Percentiles rank a stretch among this genome's conserved stretches.
Evolutionary conservation across 2,113 vertebrate genomes (phyloP).

Genomic region (Azemiops feae): DNA sequence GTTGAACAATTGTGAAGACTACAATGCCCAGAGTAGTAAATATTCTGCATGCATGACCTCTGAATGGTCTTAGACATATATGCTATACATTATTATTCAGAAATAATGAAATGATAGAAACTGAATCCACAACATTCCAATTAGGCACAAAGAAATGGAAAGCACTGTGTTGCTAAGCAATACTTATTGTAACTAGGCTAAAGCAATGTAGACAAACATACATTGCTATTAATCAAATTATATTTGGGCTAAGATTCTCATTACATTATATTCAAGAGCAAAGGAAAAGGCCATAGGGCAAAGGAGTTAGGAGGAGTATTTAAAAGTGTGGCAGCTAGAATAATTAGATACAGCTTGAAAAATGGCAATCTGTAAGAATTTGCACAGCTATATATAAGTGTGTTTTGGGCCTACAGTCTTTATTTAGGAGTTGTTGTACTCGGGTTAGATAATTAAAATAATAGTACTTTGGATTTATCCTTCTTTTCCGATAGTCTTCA

Average conservation of each 20-base stretch:
- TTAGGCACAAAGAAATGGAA: constrained; percentile 11
- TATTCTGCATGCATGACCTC: neutral
- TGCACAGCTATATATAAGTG: neutral
- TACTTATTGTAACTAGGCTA: neutral
- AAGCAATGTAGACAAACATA: neutral
- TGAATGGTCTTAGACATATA: neutral
- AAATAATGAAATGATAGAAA: neutral
- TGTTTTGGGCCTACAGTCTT: neutral
- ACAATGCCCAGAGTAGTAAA: neutral
- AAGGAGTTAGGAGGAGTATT: neutral
- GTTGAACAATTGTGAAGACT: neutral
- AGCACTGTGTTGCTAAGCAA: constrained; percentile 18
- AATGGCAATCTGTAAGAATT: neutral
- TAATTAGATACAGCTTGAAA: neutral
- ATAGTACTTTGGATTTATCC: neutral
- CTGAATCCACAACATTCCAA: neutral
- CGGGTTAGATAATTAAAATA: neutral
- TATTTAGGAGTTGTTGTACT: neutral
- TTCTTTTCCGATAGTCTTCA: neutral
- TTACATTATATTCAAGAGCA: constrained; percentile 7
- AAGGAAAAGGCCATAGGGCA: neutral
- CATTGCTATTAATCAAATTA: constrained; percentile 15
- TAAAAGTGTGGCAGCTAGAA: neutral
- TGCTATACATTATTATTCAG: neutral
- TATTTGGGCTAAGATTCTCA: constrained; percentile 2